Base-by-base conservation (phyloP, 1,140 invertebrate species). In the Leptinotarsa texana region DNA sequence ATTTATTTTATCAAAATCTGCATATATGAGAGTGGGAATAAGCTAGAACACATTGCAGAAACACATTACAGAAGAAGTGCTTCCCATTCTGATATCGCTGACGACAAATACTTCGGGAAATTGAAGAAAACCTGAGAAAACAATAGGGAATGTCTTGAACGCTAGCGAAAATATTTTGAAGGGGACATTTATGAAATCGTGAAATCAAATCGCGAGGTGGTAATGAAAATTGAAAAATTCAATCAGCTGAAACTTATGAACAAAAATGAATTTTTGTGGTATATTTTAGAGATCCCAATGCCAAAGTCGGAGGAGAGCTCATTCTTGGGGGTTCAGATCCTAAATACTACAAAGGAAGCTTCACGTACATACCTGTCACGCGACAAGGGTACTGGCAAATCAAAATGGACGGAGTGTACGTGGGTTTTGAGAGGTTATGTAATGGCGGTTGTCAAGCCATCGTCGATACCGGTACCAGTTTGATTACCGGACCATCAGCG, bases 341-440 rank as follows among this genome's bases (percentile, higher is more conserved):
- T 5, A 88, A 91, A 71, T 92, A 98, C 83, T 99, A 98, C 86
- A 89, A 87, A 73, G 98, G 96, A 18, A 90, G 96, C 76, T 96
- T 99, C 83, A 97, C 94, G 13, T 99, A 98, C 86, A 88, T 97
- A 70, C 90, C 93, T 24, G 95, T 99, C 0, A 91, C 92, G 75
- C 90, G 90, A 71, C 90, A 96, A 87, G 95, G 92, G 49, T 99
- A 99, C 86, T 99, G 98, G 98, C 97, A 99, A 89, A 97, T 99
- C 86, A 91, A 89, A 82, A 94, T 99, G 93, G 96, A 99, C 82
- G 89, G 88, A 8, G 84, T 96, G 18, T 77, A 82, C 48, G 84
- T 96, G 72, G 88, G 86, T 18, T 87, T 88, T 3, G 80, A 88
- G 51, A 80, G 82, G 17, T 89, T 94, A 81, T 96, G 95, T 81